Evolutionary conservation across 2,113 vertebrate species (phyloP).

Genomic region (Chamaea fasciata): DNA sequence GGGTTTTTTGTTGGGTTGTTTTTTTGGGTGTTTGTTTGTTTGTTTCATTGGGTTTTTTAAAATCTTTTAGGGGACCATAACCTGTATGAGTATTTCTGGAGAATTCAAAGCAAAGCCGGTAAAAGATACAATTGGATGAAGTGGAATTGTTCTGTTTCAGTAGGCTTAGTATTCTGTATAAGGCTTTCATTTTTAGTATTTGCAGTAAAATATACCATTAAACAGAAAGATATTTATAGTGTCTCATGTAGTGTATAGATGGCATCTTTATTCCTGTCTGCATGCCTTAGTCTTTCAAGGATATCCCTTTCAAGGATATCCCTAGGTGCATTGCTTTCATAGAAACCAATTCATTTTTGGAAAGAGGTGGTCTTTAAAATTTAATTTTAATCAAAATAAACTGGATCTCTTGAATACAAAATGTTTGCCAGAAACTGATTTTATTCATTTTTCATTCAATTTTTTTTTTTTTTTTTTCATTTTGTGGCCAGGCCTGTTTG

Average conservation of each 20-base stretch:
- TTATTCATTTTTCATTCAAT: background rate
- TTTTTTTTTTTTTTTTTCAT: background rate
- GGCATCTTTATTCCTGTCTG: slow-evolving; percentile 19
- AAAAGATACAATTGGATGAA: background rate
- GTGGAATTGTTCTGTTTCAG: background rate
- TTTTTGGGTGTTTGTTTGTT: background rate
- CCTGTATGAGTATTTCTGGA: background rate
- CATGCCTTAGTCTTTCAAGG: slow-evolving; percentile 35
- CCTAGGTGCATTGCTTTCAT: slow-evolving; percentile 6
- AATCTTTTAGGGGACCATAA: background rate
- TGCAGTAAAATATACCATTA: background rate
- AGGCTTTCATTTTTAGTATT: background rate
- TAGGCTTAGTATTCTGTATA: background rate
- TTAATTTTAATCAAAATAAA: slow-evolving; percentile 64
- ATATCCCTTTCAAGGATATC: slow-evolving; percentile 7
- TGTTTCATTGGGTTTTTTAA: too few relatives aligned
- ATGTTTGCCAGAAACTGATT: slow-evolving; percentile 28
- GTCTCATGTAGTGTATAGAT: slow-evolving; percentile 17
- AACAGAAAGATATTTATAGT: background rate
- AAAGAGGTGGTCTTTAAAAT: slow-evolving; percentile 51
- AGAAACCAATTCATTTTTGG: slow-evolving; percentile 19
- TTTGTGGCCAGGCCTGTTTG: slow-evolving; percentile 17
- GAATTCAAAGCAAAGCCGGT: background rate
- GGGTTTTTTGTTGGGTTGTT: background rate
- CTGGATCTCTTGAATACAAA: slow-evolving; percentile 8